A percentile compares a stretch with the other conserved stretches of the same genome.
These are phyloP conservation scores for Drosophila birchii DNA, from an alignment of 2,888 invertebrate species.

Conservation along the genomic window DNA sequence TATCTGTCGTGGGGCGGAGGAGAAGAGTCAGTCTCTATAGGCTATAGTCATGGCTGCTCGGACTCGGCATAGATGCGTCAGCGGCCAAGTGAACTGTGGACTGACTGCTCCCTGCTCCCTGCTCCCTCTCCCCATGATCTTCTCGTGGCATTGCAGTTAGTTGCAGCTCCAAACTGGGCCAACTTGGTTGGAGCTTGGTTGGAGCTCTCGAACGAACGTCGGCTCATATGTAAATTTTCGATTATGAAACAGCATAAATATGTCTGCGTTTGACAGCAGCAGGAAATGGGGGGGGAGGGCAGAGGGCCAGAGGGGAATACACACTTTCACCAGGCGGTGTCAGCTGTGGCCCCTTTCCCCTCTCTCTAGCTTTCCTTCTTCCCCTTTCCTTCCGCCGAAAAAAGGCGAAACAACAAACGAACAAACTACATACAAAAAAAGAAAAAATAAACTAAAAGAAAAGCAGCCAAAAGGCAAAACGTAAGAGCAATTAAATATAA, in stretches of 20 bases:
- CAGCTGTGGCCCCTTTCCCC: slow-evolving; percentile 65
- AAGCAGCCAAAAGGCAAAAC: slow-evolving; percentile 37
- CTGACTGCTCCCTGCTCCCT: not conserved
- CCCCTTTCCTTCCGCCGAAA: slow-evolving; percentile 26
- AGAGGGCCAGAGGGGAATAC: slow-evolving; percentile 38
- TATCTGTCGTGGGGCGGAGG: slow-evolving; percentile 3
- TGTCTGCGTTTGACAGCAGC: slow-evolving; percentile 46
- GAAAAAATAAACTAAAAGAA: slow-evolving; percentile 56
- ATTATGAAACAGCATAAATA: slow-evolving; percentile 73
- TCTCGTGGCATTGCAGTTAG: slow-evolving; percentile 25
- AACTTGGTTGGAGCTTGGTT: slow-evolving; percentile 19
- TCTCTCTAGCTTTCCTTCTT: not conserved
- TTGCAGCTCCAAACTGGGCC: slow-evolving; percentile 33
- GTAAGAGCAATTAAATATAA: slow-evolving; percentile 50
- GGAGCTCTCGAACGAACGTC: slow-evolving; percentile 16
- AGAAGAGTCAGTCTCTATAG: not conserved
- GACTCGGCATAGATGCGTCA: slow-evolving; percentile 34
- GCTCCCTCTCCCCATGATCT: not conserved
- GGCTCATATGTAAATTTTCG: slow-evolving; percentile 62
- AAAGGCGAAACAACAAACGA: slow-evolving; percentile 51
- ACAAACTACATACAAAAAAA: slow-evolving; percentile 54
- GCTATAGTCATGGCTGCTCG: slow-evolving; percentile 5
- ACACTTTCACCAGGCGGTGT: slow-evolving; percentile 69
- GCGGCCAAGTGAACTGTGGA: slow-evolving; percentile 26
- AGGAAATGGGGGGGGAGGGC: not conserved